phyloP scores from a whole-genome alignment of 2,888 invertebrate species.

The Eupithecia subfuscata region DNA sequence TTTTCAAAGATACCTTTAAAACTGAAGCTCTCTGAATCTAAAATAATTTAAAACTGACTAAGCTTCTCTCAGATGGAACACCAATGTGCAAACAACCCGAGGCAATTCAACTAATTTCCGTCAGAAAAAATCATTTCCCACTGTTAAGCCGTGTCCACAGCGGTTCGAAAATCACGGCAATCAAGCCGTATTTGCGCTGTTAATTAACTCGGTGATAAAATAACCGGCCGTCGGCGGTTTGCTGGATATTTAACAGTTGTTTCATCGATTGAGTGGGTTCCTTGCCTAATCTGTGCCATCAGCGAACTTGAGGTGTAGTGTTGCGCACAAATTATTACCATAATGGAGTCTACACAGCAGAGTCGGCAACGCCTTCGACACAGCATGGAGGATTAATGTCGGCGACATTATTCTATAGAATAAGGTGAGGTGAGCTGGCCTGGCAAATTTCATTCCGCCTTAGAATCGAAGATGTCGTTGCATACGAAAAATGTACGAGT shows the following conservation, averaged over 20 bases:
- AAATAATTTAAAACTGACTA: background rate
- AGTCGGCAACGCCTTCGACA: too few species aligned
- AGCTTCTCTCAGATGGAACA: background rate
- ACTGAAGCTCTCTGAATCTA: background rate
- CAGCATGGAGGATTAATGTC: too few species aligned
- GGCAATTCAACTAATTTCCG: slow-evolving; percentile 13
- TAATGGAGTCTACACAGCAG: too few species aligned
- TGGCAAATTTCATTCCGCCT: too few species aligned
- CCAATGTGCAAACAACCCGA: slow-evolving; percentile 8
- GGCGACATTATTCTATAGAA: too few species aligned
- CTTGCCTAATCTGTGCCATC: background rate
- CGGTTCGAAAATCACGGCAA: slow-evolving; percentile 46
- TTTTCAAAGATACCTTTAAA: background rate
- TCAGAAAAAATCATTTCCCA: slow-evolving; percentile 29
- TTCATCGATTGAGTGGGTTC: background rate
- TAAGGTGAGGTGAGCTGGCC: too few species aligned
- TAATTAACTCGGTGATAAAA: slow-evolving; percentile 48
- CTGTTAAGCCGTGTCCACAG: slow-evolving; percentile 16
- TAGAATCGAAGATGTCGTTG: too few species aligned
- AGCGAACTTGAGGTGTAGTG: background rate
- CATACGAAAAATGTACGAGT: too few species aligned
- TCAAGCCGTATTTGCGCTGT: slow-evolving; percentile 46
- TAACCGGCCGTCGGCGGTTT: slow-evolving; percentile 35
- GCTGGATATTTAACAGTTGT: slow-evolving; percentile 7
- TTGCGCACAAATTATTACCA: background rate